Evolutionary conservation across 2,113 vertebrate species (phyloP).

Genomic region (Lipophrys pholis): DNA sequence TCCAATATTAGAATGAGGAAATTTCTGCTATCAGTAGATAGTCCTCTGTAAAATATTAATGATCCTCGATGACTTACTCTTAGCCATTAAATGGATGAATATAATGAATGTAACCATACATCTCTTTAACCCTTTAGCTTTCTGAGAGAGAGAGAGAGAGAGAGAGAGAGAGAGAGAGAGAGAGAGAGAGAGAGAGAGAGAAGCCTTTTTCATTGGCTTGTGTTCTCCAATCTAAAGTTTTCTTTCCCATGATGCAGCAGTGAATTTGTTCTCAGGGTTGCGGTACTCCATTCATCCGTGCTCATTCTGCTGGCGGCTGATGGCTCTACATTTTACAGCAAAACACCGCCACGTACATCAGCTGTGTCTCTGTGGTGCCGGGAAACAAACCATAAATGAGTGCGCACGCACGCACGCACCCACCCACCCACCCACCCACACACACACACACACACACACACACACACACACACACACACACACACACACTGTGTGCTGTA

Average conservation of each 20-base stretch:
- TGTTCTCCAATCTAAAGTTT: neutral
- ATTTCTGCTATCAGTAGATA: slow-evolving; percentile 76
- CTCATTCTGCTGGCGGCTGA: slow-evolving; percentile 39
- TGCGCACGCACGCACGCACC: slow-evolving; percentile 15
- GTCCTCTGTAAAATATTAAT: slow-evolving; percentile 76
- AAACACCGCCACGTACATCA: slow-evolving; percentile 50
- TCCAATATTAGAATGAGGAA: slow-evolving; percentile 70
- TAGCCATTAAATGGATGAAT: slow-evolving; percentile 65
- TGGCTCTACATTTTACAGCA: slow-evolving; percentile 34
- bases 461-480: slow-evolving; percentile 8
- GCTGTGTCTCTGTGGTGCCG: slow-evolving; percentile 24
- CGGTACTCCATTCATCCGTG: slow-evolving; percentile 22
- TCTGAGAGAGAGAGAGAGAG: slow-evolving; percentile 35
- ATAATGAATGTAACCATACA: slow-evolving; percentile 64
- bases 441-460: neutral
- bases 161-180: slow-evolving; percentile 47
- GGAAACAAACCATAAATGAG: slow-evolving; percentile 55
- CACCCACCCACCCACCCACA: slow-evolving; percentile 6
- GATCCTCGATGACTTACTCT: slow-evolving; percentile 72
- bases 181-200: neutral
- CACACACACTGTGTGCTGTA: slow-evolving; percentile 4
- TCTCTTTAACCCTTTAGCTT: slow-evolving; percentile 64
- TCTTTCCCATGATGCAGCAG: slow-evolving; percentile 38
- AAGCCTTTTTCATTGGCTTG: neutral
- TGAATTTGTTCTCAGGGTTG: slow-evolving; percentile 50